phyloP scores from a whole-genome alignment of 2,888 invertebrate genomes.

The Cantharis rufa region DNA sequence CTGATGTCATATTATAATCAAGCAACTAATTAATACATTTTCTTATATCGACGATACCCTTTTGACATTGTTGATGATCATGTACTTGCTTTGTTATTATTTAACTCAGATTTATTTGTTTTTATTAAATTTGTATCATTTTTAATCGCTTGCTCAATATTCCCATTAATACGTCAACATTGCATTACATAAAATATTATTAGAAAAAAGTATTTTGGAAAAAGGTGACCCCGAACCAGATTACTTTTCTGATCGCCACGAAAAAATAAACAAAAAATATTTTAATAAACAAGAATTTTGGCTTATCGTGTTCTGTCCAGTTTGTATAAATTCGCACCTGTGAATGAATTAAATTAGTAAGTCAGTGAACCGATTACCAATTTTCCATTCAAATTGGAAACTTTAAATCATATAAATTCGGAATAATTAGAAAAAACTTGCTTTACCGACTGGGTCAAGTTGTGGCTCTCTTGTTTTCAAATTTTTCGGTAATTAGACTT shows the following conservation, averaged over 20 bases:
- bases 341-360: background rate
- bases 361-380: background rate
- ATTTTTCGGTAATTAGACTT: background rate
- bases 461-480: background rate
- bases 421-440: background rate
- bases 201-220: background rate
- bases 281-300: background rate
- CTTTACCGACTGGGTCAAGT: background rate
- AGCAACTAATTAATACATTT: conserved; percentile 9
- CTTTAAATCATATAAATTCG: background rate
- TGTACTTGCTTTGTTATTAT: conserved; percentile 25
- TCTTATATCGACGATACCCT: conserved; percentile 25
- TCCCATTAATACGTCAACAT: background rate
- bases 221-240: background rate
- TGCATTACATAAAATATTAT: background rate
- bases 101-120: background rate
- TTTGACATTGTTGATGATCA: conserved; percentile 15
- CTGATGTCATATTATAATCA: conserved; percentile 12
- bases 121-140: background rate
- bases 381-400: background rate
- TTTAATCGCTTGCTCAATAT: background rate
- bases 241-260: background rate
- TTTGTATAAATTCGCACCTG: background rate
- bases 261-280: background rate
- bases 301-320: background rate